Evolutionary conservation across 1,140 invertebrate species (phyloP), one percentile per base, ranked within the genome.

Genomic region (Coelopa frigida): DNA sequence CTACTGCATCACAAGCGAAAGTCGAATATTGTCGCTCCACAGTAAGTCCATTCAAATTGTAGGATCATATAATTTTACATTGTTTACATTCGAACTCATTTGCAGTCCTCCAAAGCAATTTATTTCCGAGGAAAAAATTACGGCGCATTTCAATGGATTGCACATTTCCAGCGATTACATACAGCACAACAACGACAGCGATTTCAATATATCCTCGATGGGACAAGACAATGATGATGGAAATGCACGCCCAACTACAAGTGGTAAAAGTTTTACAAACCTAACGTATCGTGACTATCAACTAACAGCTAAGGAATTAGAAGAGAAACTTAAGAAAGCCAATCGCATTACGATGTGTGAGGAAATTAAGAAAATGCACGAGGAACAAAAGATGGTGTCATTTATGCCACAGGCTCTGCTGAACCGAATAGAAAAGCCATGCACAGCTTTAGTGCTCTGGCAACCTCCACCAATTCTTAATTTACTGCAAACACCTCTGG

Each of bases 61-160:
- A n/a, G 15, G 14, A 20, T 27, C 7, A 20, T 22, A 31, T 12
- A 23, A 5, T 36, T 23, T 23, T 41, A 15, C 11, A 26, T 21
- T 18, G 14, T 20, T 23, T 4, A 11, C 5, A 11, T 18, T 23
- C 2, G 15, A 21, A 21, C 2, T 46, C 17, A 23, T 6, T 22
- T 72, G 49, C 41, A 76, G 76, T 17, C 78, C 77, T 17, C 57
- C 71, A n/a, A 88, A 88, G 65, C 82, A 84, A 55, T 73, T 82
- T n/a, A 86, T 87, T 50, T 85, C 83, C 1, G 84, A 87, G 65
- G 84, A 87, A 61, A 84, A 83, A 68, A 86, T 88, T 78, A 78
- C 84, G 14, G 83, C 81, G 29, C 82, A 85, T 57, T 78, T 88
- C 48, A 80, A 75, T 52, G 76, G 79, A 24, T 66, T 88, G 18